A percentile compares a stretch with the other conserved stretches of the same genome.
Conservation (phyloP, 2,888 invertebrate genomes). For the Doris montereyensis region DNA sequence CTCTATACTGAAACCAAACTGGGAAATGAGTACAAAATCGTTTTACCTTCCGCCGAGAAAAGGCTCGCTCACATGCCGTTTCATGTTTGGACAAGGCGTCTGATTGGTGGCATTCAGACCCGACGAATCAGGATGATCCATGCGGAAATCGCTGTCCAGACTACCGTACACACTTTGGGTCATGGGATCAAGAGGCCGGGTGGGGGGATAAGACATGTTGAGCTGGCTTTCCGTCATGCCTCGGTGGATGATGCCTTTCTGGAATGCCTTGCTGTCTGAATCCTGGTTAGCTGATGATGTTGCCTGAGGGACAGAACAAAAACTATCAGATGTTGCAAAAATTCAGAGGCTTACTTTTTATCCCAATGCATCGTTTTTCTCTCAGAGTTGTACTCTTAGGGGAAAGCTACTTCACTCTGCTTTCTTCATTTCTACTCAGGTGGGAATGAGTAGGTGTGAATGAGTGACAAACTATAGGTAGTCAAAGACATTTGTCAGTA, state of each 20-base stretch:
- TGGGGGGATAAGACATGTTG: slow-evolving; percentile 52
- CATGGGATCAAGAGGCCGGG: slow-evolving; percentile 59
- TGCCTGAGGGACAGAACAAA: too few relatives aligned
- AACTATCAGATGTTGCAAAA: too few relatives aligned
- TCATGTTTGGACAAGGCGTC: slow-evolving; percentile 24
- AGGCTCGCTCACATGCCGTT: slow-evolving; percentile 31
- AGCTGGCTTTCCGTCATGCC: slow-evolving; percentile 58
- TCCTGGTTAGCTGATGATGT: neutral
- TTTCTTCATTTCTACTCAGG: too few relatives aligned
- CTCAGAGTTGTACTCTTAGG: too few relatives aligned
- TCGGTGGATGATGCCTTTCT: slow-evolving; percentile 38
- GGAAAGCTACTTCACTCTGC: too few relatives aligned
- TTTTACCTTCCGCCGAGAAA: slow-evolving; percentile 29
- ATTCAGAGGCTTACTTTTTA: too few relatives aligned
- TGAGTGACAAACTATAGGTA: too few relatives aligned
- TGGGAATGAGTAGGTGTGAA: too few relatives aligned
- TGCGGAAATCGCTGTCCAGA: slow-evolving; percentile 61
- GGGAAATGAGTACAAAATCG: too few relatives aligned
- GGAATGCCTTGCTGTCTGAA: slow-evolving; percentile 4
- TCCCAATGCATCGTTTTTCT: too few relatives aligned
- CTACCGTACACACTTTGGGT: slow-evolving; percentile 68
- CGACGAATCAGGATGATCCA: slow-evolving; percentile 40
- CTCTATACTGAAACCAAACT: too few relatives aligned
- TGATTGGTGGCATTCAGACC: slow-evolving; percentile 16
- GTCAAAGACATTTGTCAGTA: too few relatives aligned